Evolutionary conservation across 2,888 invertebrate genomes (phyloP), one percentile per base, ranked within the genome.

Genomic region (Thalpophila matura): DNA sequence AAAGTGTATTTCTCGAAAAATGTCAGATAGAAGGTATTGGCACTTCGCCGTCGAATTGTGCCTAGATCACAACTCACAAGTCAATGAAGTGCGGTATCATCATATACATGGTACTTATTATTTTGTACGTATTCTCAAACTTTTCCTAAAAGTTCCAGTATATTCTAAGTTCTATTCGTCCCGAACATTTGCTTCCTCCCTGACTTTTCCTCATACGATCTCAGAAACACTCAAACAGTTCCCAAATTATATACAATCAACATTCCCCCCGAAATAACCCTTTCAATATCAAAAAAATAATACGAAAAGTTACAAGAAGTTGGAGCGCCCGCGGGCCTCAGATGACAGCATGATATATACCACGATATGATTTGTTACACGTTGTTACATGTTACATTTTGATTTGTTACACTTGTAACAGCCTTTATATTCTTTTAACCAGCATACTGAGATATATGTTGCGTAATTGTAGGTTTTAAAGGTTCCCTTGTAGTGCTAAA

Each of bases 321-420:
- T 78, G 37, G 9, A n/a, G 43, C 64, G 67, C 67, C 80, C 79
- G 73, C 75, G 63, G 80, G 81, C 74, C 45, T 64, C 58, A 59
- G 78, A 73, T 83, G 87, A 86, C 87, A 85, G 87, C 74, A 79
- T 84, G 83, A 87, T 85, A 80, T 82, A 80, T 79, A 75, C 79
- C 70, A 70, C 65, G 62, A 74, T 71, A 79, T 83, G 83, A 84
- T 84, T 86, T 86, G 86, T 86, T 82, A 84, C 83, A 84, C 79
- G 81, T 79, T 84, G 84, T 85, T 84, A 80, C 66, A 80, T 80
- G 81, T 84, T 80, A 73, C 74, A 20, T 22, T 70, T 71, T 84
- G 85, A 85, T 86, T 85, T 85, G 84, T 83, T 81, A 81, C 76
- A 80, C 76, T 80, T 82, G 84, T 82, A 81, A 77, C 73, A 64